Evolutionary conservation across 1,140 invertebrate species (phyloP), one percentile per base, ranked within the genome.

Genomic region (Pteromalus puparum): DNA sequence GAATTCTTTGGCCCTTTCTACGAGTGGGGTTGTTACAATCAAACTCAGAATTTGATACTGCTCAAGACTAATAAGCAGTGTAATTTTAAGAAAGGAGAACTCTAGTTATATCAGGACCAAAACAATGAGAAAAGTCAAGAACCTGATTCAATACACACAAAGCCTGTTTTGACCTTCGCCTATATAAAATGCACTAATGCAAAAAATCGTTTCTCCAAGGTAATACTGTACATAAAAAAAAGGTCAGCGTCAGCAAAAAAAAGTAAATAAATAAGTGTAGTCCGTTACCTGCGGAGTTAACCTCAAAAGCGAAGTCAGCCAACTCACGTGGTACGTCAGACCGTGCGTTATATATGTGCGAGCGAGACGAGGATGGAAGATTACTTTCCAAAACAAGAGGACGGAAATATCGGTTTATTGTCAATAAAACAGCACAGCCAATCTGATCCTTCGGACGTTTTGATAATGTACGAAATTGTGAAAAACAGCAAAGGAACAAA

Each of bases 281-380:
- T 34, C 70, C 1, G 13, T 46, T 67, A 75, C 13, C 73, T 67
- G 15, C 7, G 10, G 61, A 79, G 48, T 74, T 84, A 84, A 84
- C 82, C 82, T 84, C 76, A 79, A 84, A 83, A 79, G n/a, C 42
- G 26, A 42, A 84, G 76, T 79, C 48, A 46, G 42, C 53, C 67
- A 83, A 78, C 76, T 84, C 82, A 84, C 82, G 82, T 84, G 82
- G 77, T 68, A 34, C n/a, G 38, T 75, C 38, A 38, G 24, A 18
- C 67, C 48, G 46, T 18, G 18, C 48, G 48, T 34, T 5, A 10
- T 42, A 5, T 76, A 78, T 28, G 24, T 10, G 18, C 67, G 42
- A 26, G 26, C 13, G 48, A 38, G 38, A 83, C n/a, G 78, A 61
- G 34, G 61, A 82, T 7, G 48, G 42, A 73, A 61, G 53, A 61